phyloP scores from a whole-genome alignment of 92 coral and sea anemone genomes.

The Ricordea florida region DNA sequence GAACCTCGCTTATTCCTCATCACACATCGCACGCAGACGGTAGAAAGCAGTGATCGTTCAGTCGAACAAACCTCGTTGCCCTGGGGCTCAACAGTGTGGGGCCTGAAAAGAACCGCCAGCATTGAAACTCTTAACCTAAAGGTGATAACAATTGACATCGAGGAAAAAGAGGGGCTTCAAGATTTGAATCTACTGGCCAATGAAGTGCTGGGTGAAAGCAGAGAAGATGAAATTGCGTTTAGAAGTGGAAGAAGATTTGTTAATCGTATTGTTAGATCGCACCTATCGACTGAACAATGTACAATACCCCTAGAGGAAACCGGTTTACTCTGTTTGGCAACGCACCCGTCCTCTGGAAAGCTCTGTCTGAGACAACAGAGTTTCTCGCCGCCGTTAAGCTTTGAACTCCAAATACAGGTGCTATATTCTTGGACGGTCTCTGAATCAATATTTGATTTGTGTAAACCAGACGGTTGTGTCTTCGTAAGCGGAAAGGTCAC shows the following conservation, averaged over 20 bases:
- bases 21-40: slow-evolving; percentile 30
- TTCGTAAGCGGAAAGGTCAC: slow-evolving; percentile 40
- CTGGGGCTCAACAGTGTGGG: slow-evolving; percentile 60
- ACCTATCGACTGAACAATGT: not conserved
- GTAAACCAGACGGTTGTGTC: not conserved
- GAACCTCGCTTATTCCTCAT: slow-evolving; percentile 22
- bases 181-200: slow-evolving; percentile 38
- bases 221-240: slow-evolving; percentile 65
- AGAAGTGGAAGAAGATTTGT: slow-evolving; percentile 58
- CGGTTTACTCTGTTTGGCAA: slow-evolving; percentile 15
- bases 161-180: not conserved
- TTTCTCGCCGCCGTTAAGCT: no score
- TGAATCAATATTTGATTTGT: not conserved
- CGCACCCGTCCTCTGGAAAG: slow-evolving; percentile 12
- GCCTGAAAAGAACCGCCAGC: slow-evolving; percentile 60
- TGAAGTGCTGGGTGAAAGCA: slow-evolving; percentile 22
- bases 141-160: slow-evolving; percentile 48
- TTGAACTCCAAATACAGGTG: no score
- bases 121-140: slow-evolving; percentile 41
- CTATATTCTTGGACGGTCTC: no score
- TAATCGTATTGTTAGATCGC: slow-evolving; percentile 50
- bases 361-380: no score
- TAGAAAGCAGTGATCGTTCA: not conserved
- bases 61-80: slow-evolving; percentile 37
- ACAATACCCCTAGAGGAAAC: not conserved